Evolutionary conservation across 2,888 invertebrate genomes (phyloP).

Genomic region (Synanthedon tipuliformis): DNA sequence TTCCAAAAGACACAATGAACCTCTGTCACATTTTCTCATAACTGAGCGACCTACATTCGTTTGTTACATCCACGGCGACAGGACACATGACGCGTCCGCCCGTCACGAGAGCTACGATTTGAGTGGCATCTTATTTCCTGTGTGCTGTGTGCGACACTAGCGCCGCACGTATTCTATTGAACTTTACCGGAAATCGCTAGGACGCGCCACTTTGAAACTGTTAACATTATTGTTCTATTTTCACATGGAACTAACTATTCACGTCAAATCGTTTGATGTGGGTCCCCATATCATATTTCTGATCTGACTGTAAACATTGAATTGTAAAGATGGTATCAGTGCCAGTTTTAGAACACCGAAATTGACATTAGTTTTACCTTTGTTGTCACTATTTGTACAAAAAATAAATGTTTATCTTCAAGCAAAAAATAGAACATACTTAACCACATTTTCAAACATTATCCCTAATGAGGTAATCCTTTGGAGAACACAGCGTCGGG

Average conservation of each 20-base stretch:
- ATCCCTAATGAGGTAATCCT: too few species aligned
- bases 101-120: conserved; percentile 27
- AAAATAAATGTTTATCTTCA: too few species aligned
- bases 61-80: background rate
- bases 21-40: background rate
- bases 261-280: background rate
- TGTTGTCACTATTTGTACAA: too few species aligned
- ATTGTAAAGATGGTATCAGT: too few species aligned
- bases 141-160: conserved; percentile 24
- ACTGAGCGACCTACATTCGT: background rate
- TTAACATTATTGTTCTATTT: background rate
- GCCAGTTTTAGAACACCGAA: too few species aligned
- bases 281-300: background rate
- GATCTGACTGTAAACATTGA: too few species aligned
- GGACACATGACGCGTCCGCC: conserved; percentile 23
- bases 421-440: too few species aligned
- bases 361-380: too few species aligned
- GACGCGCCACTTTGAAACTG: conserved; percentile 19
- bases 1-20: too few species aligned
- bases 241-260: background rate
- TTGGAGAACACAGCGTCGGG: too few species aligned
- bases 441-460: too few species aligned
- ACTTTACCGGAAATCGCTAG: conserved; percentile 26
- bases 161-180: conserved; percentile 24
- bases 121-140: conserved; percentile 60